A percentile compares a stretch with the other conserved stretches of the same genome.
Conservation (phyloP, 2,888 invertebrate species). For the Neocrepidodera transversa region DNA sequence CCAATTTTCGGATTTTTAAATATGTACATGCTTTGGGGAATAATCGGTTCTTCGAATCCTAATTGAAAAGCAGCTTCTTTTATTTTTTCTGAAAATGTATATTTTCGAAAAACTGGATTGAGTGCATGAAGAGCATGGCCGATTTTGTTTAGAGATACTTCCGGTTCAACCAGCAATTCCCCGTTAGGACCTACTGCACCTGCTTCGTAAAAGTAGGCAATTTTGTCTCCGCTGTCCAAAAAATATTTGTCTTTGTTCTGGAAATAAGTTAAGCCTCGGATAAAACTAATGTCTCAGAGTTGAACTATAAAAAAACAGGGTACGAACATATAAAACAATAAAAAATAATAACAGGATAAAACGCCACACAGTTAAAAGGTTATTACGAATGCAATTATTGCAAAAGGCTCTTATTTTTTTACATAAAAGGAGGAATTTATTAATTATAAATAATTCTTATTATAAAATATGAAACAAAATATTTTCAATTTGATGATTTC, state of each 20-base stretch:
- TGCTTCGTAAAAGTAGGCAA: slow-evolving; percentile 90
- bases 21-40: slow-evolving; percentile 97
- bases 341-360: no score
- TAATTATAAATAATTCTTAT: no score
- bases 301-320: no score
- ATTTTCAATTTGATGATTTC: no score
- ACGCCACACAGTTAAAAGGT: no score
- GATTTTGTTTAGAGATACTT: slow-evolving; percentile 79
- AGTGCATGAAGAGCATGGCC: slow-evolving; percentile 88
- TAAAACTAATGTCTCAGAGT: no score
- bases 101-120: slow-evolving; percentile 79
- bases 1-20: slow-evolving; percentile 94
- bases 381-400: no score
- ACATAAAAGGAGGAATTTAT: no score
- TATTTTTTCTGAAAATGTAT: slow-evolving; percentile 85
- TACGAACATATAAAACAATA: no score
- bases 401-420: no score
- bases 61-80: slow-evolving; percentile 77
- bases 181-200: slow-evolving; percentile 80
- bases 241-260: slow-evolving; percentile 81
- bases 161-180: slow-evolving; percentile 72
- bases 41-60: slow-evolving; percentile 78
- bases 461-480: no score
- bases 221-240: slow-evolving; percentile 89
- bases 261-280: slow-evolving; percentile 40